phyloP scores from a whole-genome alignment of 2,888 invertebrate genomes.

The Allacma fusca region DNA sequence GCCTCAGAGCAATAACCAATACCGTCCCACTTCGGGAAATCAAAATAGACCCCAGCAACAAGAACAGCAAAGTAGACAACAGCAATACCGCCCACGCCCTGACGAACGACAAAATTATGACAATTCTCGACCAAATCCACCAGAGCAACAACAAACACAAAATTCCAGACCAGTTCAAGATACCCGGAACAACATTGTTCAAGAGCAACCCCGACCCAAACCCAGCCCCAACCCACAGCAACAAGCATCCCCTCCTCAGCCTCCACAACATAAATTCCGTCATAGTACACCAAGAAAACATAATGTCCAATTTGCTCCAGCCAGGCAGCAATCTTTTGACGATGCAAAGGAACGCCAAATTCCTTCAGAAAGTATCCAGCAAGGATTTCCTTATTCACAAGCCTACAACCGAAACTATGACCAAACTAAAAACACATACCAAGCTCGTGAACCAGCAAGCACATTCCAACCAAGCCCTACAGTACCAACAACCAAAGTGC shows the following conservation, averaged over 20 bases:
- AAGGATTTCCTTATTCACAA: conserved; percentile 45
- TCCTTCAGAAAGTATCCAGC: conserved; percentile 56
- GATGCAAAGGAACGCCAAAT: conserved; percentile 56
- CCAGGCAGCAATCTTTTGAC: conserved; percentile 49
- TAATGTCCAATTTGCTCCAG: conserved; percentile 57
- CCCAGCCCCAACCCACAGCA: conserved; percentile 38
- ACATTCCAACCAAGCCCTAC: too few relatives aligned
- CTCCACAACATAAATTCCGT: conserved; percentile 57
- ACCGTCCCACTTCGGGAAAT: conserved; percentile 2
- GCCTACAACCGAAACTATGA: conserved; percentile 29
- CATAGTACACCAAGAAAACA: conserved; percentile 60
- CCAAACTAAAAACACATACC: not conserved
- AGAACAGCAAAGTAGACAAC: conserved; percentile 25
- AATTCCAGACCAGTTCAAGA: not conserved
- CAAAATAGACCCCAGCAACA: not conserved
- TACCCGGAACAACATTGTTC: conserved; percentile 23
- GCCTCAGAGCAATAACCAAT: not conserved
- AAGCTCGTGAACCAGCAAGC: not conserved
- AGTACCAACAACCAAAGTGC: too few relatives aligned
- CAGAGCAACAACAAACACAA: conserved; percentile 30
- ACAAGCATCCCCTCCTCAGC: conserved; percentile 44
- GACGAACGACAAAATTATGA: conserved; percentile 28
- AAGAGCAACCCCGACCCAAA: conserved; percentile 36
- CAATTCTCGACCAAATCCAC: not conserved
- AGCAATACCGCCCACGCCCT: conserved; percentile 18